Conservation (phyloP, 1,140 invertebrate genomes). For the Plectrocnemia conspersa region DNA sequence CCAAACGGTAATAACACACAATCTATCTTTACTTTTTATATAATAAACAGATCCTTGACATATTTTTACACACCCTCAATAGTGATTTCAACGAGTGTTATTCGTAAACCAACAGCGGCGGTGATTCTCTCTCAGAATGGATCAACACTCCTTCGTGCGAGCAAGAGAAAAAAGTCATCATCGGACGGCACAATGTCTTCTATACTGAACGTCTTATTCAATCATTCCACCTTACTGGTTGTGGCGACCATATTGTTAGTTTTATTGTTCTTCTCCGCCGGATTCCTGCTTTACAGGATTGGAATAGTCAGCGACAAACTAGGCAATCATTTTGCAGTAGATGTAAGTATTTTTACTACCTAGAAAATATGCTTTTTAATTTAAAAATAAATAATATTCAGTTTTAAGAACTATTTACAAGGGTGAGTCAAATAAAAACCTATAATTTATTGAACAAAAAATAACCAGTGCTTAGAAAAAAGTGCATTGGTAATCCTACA, state of each 20-base stretch:
- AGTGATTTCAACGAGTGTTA: not conserved
- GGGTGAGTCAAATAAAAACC: no score
- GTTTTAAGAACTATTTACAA: no score
- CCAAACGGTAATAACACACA: constrained; percentile 10
- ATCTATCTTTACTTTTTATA: not conserved
- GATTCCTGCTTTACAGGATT: constrained; percentile 37
- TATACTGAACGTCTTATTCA: constrained; percentile 1
- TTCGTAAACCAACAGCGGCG: constrained; percentile 7
- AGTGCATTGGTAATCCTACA: no score
- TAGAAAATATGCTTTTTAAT: not conserved
- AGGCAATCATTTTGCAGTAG: constrained; percentile 14
- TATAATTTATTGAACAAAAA: no score
- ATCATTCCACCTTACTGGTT: constrained; percentile 35
- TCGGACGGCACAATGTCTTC: not conserved
- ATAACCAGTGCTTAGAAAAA: no score
- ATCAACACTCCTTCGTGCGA: constrained; percentile 3
- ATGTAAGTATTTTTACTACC: constrained; percentile 10
- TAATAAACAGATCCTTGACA: not conserved
- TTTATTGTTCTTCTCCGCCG: constrained; percentile 39
- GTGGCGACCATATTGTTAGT: constrained; percentile 36
- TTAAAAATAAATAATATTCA: no score
- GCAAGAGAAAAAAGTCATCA: constrained; percentile 9
- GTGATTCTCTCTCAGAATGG: constrained; percentile 17
- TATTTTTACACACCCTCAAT: not conserved
- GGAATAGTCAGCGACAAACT: constrained; percentile 17